Evolutionary conservation across 2,113 vertebrate genomes (phyloP).

Genomic region (Cygnus atratus): DNA sequence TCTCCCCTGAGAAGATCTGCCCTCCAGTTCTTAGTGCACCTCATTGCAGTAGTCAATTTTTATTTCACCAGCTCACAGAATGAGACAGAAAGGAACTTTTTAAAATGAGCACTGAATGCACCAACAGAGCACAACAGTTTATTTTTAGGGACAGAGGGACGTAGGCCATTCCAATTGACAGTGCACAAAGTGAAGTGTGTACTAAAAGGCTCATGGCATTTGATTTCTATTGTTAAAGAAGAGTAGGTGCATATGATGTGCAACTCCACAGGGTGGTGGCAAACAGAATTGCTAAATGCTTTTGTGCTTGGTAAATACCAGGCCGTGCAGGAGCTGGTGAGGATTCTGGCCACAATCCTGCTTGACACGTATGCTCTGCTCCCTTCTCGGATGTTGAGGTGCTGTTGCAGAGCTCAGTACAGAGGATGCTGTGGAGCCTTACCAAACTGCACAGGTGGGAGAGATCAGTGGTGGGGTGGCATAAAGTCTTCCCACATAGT

Average conservation of each 20-base stretch:
- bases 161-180: accelerated
- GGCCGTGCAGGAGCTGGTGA: not conserved
- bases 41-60: not conserved
- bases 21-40: not conserved
- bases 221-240: not conserved
- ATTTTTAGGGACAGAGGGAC: not conserved
- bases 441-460: not conserved
- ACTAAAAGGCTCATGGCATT: not conserved
- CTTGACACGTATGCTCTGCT: accelerated
- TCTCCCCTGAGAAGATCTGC: not conserved
- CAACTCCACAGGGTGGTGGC: not conserved
- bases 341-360: not conserved
- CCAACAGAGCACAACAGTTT: not conserved
- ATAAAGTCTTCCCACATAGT: not conserved
- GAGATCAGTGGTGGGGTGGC: not conserved
- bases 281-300: not conserved
- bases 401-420: not conserved
- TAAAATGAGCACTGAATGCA: accelerated
- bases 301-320: accelerated
- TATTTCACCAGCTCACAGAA: not conserved
- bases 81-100: not conserved
- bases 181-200: accelerated
- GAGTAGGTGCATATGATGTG: not conserved
- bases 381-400: not conserved
- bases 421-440: not conserved